phyloP scores from a whole-genome alignment of 2,113 vertebrate genomes.

The Dipodomys stephensi region DNA sequence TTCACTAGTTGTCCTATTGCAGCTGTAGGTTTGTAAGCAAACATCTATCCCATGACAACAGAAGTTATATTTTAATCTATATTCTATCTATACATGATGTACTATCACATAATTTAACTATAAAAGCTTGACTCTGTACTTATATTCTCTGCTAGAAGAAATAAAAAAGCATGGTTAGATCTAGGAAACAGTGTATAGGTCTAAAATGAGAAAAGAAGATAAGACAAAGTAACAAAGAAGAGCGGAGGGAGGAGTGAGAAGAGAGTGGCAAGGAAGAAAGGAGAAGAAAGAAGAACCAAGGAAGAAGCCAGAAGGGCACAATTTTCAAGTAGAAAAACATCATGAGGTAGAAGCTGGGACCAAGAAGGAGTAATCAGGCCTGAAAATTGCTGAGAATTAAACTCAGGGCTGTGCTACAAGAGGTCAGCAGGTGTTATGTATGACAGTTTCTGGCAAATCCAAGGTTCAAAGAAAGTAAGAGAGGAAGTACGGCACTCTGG shows the following conservation, averaged over 20 bases:
- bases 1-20: background rate
- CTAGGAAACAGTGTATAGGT: background rate
- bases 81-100: background rate
- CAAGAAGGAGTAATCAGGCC: background rate
- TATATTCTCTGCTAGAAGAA: background rate
- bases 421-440: fast-evolving
- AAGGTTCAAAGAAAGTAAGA: background rate
- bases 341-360: background rate
- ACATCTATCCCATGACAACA: fast-evolving
- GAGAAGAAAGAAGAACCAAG: background rate
- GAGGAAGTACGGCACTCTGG: background rate
- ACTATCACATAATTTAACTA: fast-evolving
- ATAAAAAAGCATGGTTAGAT: background rate
- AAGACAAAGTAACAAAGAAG: background rate
- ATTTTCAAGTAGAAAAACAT: background rate
- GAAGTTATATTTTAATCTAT: background rate
- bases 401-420: background rate
- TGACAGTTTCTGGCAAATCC: background rate
- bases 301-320: background rate
- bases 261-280: background rate
- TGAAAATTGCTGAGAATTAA: background rate
- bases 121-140: background rate
- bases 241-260: no score
- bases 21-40: background rate
- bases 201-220: background rate